Base-by-base conservation (phyloP, 2,113 vertebrate genomes). In the Rhinopithecus roxellana region DNA sequence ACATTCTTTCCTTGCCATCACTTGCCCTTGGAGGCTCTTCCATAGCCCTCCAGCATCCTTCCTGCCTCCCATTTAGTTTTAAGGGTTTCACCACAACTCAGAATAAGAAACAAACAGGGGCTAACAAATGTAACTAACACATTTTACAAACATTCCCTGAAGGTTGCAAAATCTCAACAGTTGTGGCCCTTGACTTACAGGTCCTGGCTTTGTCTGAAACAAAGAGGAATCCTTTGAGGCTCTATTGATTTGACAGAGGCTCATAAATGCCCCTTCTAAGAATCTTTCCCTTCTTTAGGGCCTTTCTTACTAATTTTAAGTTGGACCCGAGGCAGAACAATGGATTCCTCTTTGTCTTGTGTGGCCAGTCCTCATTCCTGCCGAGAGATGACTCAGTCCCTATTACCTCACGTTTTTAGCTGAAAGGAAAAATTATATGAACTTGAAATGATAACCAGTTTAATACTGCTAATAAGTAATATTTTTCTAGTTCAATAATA, bases 391-490 rank as follows among this genome's bases (percentile, higher is more conserved):
- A 8, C 61, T 80, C 30, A 48, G 7, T 67, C 38, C 12, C 32
- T 52, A 72, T 91, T 94, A 48, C 32, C 30, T 94, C 52, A 82
- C 6, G 8, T 87, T 83, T 86, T 97, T 75, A 82, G 48, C 16
- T 40, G 30, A 78, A 30, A 90, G 57, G 35, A 14, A 96, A 93
- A 96, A 94, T 90, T 95, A 61, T 30, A 78, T 89, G 35, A n/a
- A 52, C 90, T 96, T 80, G 38, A 96, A 89, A 91, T 82, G 78
- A 90, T 74, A 91, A 86, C 27, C 32, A 82, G 22, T 25, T 92
- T 96, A 74, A 94, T 70, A 57, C 8, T 91, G 50, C 10, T 93
- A 90, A 48, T 74, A 93, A 89, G 40, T 89, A 93, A 92, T 86
- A 93, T 89, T 85, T 83, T 72, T 78, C 77, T 89, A 90, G 84